Conservation (phyloP, 2,888 invertebrate genomes). For the Reticulitermes lucifugus region DNA sequence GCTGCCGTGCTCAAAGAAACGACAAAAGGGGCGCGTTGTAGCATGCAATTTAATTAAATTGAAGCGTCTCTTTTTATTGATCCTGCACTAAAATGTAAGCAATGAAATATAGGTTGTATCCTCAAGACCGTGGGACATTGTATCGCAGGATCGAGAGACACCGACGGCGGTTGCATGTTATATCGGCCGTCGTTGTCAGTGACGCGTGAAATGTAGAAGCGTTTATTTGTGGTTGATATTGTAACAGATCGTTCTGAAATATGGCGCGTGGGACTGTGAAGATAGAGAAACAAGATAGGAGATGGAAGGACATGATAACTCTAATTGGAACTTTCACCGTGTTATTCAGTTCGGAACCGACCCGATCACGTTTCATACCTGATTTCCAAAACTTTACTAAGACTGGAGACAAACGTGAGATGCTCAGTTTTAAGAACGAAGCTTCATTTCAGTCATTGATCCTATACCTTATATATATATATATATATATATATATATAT, state of each 20-base stretch:
- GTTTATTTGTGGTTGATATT: neutral
- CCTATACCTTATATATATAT: no score
- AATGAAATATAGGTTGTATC: neutral
- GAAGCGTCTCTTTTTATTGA: no score
- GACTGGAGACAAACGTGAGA: neutral
- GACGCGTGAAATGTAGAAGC: neutral
- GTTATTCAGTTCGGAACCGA: constrained; percentile 1
- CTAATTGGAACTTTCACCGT: neutral
- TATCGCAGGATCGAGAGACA: neutral
- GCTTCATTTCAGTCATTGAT: no score
- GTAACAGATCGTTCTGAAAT: neutral
- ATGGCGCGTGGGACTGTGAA: neutral
- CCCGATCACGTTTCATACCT: neutral
- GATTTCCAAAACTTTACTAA: neutral
- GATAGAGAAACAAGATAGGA: neutral
- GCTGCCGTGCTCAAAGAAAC: no score
- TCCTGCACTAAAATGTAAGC: neutral
- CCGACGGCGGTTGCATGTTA: neutral
- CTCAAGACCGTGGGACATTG: neutral
- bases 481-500: no score
- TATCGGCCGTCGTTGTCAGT: neutral
- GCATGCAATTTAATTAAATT: no score
- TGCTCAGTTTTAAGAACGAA: no score
- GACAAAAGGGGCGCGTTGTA: no score
- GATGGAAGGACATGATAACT: neutral